Evolutionary conservation across 1,140 invertebrate species (phyloP).

Genomic region (Drosophila grimshawi): DNA sequence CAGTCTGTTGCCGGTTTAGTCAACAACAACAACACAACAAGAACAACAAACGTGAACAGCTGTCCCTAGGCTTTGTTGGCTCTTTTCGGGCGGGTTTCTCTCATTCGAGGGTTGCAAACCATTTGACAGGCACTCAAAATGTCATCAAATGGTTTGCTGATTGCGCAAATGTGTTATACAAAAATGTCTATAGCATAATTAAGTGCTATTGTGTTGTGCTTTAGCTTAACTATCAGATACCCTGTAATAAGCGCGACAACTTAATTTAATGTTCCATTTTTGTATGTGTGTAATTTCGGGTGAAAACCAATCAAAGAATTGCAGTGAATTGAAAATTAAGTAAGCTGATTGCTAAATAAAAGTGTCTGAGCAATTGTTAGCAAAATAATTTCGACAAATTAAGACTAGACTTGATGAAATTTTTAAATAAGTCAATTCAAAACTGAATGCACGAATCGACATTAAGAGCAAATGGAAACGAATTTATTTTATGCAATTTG

Average conservation of each 20-base stretch:
- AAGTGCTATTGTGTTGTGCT: slow-evolving; percentile 35
- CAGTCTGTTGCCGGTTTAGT: slow-evolving; percentile 2
- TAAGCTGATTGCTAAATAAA: no score
- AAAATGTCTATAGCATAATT: slow-evolving; percentile 36
- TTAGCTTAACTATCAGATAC: slow-evolving; percentile 8
- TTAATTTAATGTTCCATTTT: neutral
- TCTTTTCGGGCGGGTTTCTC: neutral
- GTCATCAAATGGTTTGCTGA: slow-evolving; percentile 70
- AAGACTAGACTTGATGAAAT: no score
- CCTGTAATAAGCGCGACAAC: neutral
- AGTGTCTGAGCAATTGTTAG: no score
- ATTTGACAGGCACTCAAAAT: slow-evolving; percentile 62
- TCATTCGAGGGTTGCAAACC: slow-evolving; percentile 38
- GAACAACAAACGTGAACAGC: slow-evolving; percentile 42
- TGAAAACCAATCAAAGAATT: no score
- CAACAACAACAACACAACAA: neutral
- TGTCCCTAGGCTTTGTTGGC: slow-evolving; percentile 40
- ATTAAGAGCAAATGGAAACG: no score
- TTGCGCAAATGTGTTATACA: slow-evolving; percentile 37
- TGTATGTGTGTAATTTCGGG: no score
- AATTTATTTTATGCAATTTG: no score
- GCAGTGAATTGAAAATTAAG: no score
- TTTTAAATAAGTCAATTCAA: no score
- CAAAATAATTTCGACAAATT: no score
- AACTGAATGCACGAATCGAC: no score